Evolutionary conservation across 1,140 invertebrate genomes (phyloP).

Genomic region (Halotydeus destructor): DNA sequence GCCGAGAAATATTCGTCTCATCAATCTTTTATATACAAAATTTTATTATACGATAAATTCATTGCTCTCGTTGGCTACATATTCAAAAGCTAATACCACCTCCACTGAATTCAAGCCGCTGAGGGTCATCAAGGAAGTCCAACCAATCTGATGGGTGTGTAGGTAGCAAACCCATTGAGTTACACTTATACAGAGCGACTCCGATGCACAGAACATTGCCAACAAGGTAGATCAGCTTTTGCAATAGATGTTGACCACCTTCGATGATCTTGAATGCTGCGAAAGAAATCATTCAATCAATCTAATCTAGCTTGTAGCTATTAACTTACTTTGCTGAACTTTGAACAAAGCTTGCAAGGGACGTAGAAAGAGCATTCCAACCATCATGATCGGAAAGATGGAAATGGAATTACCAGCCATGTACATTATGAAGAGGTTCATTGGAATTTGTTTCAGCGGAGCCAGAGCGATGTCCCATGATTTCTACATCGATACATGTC

Average conservation of each 20-base stretch:
- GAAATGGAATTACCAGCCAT: slow-evolving; percentile 98
- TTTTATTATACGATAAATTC: background rate
- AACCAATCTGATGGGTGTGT: slow-evolving; percentile 97
- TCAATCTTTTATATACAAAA: no score
- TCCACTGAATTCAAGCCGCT: slow-evolving; percentile 15
- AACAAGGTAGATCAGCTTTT: slow-evolving; percentile 84
- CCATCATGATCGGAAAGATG: slow-evolving; percentile 99
- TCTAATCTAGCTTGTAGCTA: background rate
- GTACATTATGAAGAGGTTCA: slow-evolving; percentile 99
- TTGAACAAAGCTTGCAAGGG: slow-evolving; percentile 85
- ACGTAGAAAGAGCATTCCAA: slow-evolving; percentile 89
- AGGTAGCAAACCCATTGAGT: slow-evolving; percentile 90
- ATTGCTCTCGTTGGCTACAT: background rate
- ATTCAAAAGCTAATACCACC: slow-evolving; percentile 13
- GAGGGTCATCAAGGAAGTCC: slow-evolving; percentile 79
- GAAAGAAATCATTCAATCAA: background rate
- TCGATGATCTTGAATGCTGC: slow-evolving; percentile 71
- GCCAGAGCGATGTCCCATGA: slow-evolving; percentile 93
- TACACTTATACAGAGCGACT: slow-evolving; percentile 91
- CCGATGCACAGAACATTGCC: slow-evolving; percentile 83
- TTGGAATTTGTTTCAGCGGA: slow-evolving; percentile 78
- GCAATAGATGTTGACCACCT: slow-evolving; percentile 57
- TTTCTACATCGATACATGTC: no score
- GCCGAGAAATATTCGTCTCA: no score
- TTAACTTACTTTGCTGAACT: slow-evolving; percentile 46